These are phyloP conservation scores for Pseudoips prasinana DNA, from an alignment of 2,888 invertebrate species.

Conservation along the genomic window DNA sequence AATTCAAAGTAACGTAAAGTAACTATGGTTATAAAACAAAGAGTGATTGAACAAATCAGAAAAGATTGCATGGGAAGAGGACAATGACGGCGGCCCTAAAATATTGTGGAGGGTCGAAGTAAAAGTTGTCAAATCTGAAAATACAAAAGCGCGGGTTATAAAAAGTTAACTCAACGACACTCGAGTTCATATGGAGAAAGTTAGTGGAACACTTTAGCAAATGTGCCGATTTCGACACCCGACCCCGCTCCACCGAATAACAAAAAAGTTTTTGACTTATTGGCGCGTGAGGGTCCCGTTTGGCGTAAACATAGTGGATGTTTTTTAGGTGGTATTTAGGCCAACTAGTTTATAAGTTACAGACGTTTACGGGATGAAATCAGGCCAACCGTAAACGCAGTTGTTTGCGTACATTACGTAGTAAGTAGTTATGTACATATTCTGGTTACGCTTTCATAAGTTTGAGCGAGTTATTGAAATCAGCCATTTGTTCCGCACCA, in stretches of 20 bases:
- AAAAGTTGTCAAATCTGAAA: slow-evolving; percentile 52
- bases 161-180: slow-evolving; percentile 59
- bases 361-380: slow-evolving; percentile 50
- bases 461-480: slow-evolving; percentile 30
- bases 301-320: slow-evolving; percentile 66
- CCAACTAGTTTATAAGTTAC: slow-evolving; percentile 55
- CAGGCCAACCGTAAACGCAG: slow-evolving; percentile 36
- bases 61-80: slow-evolving; percentile 19
- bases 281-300: slow-evolving; percentile 35
- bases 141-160: slow-evolving; percentile 50
- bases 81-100: slow-evolving; percentile 22
- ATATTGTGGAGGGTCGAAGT: slow-evolving; percentile 24
- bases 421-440: slow-evolving; percentile 3
- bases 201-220: slow-evolving; percentile 66
- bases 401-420: slow-evolving; percentile 31
- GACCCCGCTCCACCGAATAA: slow-evolving; percentile 45
- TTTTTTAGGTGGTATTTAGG: slow-evolving; percentile 60
- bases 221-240: slow-evolving; percentile 64
- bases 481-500: slow-evolving; percentile 26
- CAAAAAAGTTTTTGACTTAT: slow-evolving; percentile 61
- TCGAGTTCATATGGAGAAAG: slow-evolving; percentile 64
- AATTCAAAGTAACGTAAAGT: no score
- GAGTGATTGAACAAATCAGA: slow-evolving; percentile 24
- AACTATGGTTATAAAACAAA: slow-evolving; percentile 29
- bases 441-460: slow-evolving; percentile 16